These are phyloP conservation scores for Dreissena polymorpha DNA, from an alignment of 1,140 invertebrate genomes.

Conservation along the genomic window DNA sequence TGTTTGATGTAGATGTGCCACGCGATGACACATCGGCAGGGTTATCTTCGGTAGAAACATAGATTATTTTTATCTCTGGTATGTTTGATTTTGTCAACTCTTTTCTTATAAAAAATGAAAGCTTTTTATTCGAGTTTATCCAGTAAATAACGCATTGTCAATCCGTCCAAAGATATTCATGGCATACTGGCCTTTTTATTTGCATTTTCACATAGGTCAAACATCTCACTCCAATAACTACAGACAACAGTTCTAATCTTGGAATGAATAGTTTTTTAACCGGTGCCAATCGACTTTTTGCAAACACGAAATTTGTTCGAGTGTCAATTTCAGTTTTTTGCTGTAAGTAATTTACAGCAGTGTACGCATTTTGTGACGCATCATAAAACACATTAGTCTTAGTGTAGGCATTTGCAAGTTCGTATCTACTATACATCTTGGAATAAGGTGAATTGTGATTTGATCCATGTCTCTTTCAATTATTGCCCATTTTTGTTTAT, in stretches of 20 bases:
- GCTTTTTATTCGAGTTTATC: not conserved
- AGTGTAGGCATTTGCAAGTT: not conserved
- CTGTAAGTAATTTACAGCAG: not conserved
- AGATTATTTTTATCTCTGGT: not conserved
- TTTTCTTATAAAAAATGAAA: not conserved
- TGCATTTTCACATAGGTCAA: not conserved
- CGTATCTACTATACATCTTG: slow-evolving; percentile 1
- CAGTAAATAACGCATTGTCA: not conserved
- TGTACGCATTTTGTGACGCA: not conserved
- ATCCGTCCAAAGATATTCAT: not conserved
- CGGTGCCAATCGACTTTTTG: slow-evolving; percentile 6
- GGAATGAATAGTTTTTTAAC: not conserved
- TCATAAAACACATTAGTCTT: slow-evolving; percentile 4
- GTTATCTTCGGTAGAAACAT: not conserved
- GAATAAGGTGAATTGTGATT: not conserved
- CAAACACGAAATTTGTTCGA: slow-evolving; percentile 4
- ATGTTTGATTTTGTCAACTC: not conserved
- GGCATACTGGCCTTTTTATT: not conserved
- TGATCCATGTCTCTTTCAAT: not conserved
- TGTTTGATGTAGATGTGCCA: not conserved
- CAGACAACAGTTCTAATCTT: slow-evolving; percentile 2
- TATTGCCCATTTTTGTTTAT: not conserved
- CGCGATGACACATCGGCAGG: not conserved
- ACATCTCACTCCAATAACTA: slow-evolving; percentile 7
- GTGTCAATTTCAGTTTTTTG: not conserved